Conservation (phyloP, 35 echinoderm and acorn worm genomes). For the Acanthaster planci region DNA sequence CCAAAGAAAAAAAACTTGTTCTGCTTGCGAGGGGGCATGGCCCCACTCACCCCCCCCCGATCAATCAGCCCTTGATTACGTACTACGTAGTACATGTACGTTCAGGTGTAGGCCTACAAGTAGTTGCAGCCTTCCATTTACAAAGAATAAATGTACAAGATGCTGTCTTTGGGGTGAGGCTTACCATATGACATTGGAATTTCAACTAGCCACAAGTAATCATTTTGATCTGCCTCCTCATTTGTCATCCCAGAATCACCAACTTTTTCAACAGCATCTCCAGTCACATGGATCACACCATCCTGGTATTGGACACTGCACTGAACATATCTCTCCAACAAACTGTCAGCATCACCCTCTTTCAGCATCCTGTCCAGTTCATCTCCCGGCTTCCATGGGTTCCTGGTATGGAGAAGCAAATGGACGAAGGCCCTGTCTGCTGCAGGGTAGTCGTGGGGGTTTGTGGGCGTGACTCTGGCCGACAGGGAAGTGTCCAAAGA, state of each 20-base stretch:
- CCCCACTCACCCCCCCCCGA: no score
- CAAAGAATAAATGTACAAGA: not conserved
- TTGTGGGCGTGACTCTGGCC: constrained; percentile 15
- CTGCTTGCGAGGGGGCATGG: no score
- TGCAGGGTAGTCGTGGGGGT: constrained; percentile 54
- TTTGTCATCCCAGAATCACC: not conserved
- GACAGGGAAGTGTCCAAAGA: not conserved
- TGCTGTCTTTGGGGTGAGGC: not conserved
- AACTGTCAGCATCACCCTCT: not conserved
- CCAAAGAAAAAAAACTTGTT: no score
- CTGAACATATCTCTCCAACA: not conserved
- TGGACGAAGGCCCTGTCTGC: constrained; percentile 48
- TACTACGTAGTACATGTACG: no score
- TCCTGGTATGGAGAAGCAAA: constrained; percentile 1
- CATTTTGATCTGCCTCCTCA: not conserved
- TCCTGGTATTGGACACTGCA: not conserved
- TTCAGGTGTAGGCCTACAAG: no score
- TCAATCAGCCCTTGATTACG: no score
- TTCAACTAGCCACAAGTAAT: constrained; percentile 17
- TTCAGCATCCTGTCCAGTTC: not conserved
- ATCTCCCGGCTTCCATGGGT: not conserved
- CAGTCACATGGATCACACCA: not conserved
- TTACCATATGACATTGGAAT: constrained; percentile 37
- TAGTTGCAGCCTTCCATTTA: no score
- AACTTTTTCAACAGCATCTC: not conserved